A percentile compares a stretch with the other conserved stretches of the same genome.
These are phyloP conservation scores for Taeniopygia guttata DNA, from an alignment of 2,797 vertebrate genomes.

Conservation along the genomic window DNA sequence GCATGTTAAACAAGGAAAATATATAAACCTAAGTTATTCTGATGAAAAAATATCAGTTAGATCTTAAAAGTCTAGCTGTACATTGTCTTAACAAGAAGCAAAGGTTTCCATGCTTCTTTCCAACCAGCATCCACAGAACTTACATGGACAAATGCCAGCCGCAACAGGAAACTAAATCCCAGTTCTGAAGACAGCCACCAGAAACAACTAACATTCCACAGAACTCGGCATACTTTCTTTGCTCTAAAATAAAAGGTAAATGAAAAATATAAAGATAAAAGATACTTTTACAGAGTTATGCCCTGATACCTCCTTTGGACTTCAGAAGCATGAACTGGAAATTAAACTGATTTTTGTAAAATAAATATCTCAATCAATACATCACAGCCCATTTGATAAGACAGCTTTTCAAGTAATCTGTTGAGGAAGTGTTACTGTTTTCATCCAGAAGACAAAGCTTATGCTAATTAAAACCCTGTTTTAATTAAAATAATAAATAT, in stretches of 20 bases:
- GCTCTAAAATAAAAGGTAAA: not conserved
- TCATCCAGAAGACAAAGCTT: not conserved
- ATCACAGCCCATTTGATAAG: not conserved
- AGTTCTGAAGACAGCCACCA: not conserved
- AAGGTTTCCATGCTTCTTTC: not conserved
- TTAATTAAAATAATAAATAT: not conserved
- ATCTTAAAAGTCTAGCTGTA: not conserved
- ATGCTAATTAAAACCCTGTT: not conserved
- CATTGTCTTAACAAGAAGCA: not conserved
- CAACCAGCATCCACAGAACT: not conserved
- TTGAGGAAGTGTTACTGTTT: not conserved
- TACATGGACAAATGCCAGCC: not conserved
- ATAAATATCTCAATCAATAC: not conserved
- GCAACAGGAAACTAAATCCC: not conserved
- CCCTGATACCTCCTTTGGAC: not conserved
- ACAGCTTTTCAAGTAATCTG: not conserved
- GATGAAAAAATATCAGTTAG: not conserved
- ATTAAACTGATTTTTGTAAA: not conserved
- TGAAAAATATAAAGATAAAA: not conserved
- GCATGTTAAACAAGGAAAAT: slow-evolving; percentile 21
- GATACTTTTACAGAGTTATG: not conserved
- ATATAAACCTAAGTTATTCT: not conserved
- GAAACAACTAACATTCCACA: not conserved
- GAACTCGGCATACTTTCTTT: fast-evolving
- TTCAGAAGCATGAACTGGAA: not conserved